phyloP scores from a whole-genome alignment of 2,113 vertebrate genomes.

The Cephalopterus ornatus region DNA sequence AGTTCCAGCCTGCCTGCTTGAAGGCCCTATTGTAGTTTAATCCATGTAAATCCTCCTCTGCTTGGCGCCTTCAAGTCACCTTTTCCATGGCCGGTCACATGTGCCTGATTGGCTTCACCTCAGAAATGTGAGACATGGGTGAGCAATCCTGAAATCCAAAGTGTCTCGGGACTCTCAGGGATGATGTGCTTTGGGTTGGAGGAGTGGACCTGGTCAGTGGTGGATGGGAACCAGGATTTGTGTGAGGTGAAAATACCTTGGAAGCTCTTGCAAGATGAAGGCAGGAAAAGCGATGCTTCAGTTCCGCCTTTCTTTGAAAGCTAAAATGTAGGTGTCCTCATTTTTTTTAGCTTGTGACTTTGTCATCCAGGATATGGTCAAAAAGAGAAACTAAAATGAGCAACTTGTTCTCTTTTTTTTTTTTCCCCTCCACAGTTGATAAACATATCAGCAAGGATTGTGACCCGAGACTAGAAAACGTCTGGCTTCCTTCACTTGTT shows the following conservation, averaged over 20 bases:
- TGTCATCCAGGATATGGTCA: not conserved
- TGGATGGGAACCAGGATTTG: not conserved
- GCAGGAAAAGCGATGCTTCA: not conserved
- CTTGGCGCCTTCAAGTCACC: not conserved
- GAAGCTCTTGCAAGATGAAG: not conserved
- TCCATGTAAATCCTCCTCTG: not conserved
- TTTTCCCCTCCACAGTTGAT: fast-evolving
- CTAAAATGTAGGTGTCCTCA: not conserved
- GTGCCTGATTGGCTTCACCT: not conserved
- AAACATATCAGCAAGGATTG: not conserved
- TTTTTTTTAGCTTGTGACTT: not conserved
- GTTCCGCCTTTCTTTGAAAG: not conserved
- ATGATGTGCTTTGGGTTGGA: not conserved
- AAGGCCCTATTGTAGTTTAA: not conserved
- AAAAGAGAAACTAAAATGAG: conserved; percentile 6
- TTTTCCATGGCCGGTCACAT: fast-evolving
- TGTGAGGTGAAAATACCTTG: not conserved
- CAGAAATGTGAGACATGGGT: not conserved
- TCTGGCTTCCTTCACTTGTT: not conserved
- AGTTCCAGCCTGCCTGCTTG: not conserved
- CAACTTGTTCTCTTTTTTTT: not conserved
- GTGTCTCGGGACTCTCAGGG: not conserved
- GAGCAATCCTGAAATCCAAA: not conserved
- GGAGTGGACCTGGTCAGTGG: not conserved
- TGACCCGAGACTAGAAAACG: not conserved